phyloP scores from a whole-genome alignment of 2,888 invertebrate genomes.

The Shargacucullia verbasci region DNA sequence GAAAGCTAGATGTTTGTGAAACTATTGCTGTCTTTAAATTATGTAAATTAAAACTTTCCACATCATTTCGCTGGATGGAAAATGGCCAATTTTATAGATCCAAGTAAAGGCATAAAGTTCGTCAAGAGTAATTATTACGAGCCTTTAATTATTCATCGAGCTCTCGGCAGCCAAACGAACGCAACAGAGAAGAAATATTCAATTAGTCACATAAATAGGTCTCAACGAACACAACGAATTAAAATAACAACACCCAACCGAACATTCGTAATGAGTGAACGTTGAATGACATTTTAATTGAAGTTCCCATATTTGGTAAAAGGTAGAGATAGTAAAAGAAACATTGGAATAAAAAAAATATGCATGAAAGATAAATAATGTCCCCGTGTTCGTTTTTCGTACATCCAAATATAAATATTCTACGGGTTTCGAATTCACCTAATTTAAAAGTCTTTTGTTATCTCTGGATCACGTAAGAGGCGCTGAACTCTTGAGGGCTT shows the following conservation, averaged over 20 bases:
- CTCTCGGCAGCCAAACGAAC: constrained; percentile 56
- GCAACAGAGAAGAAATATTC: constrained; percentile 62
- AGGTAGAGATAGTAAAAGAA: constrained; percentile 10
- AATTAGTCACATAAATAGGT: constrained; percentile 57
- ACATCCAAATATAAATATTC: constrained; percentile 52
- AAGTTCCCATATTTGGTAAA: constrained; percentile 2
- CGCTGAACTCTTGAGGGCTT: constrained; percentile 10
- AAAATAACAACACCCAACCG: constrained; percentile 3
- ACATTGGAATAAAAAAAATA: constrained; percentile 31
- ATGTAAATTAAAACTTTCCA: constrained; percentile 6
- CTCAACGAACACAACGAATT: not conserved
- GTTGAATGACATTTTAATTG: constrained; percentile 7
- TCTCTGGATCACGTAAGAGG: constrained; percentile 21
- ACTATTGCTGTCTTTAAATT: constrained; percentile 4
- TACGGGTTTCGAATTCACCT: constrained; percentile 33
- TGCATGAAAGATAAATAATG: constrained; percentile 56
- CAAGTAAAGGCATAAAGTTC: constrained; percentile 5
- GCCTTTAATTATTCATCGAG: constrained; percentile 69
- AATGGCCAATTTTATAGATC: not conserved
- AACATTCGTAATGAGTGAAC: constrained; percentile 1
- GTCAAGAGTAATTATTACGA: constrained; percentile 54
- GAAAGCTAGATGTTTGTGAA: constrained; percentile 16
- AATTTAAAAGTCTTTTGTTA: constrained; percentile 47
- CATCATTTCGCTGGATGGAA: not conserved
- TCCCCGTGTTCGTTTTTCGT: constrained; percentile 39